phyloP scores from a whole-genome alignment of 1,140 invertebrate species.

The Zophobas morio region DNA sequence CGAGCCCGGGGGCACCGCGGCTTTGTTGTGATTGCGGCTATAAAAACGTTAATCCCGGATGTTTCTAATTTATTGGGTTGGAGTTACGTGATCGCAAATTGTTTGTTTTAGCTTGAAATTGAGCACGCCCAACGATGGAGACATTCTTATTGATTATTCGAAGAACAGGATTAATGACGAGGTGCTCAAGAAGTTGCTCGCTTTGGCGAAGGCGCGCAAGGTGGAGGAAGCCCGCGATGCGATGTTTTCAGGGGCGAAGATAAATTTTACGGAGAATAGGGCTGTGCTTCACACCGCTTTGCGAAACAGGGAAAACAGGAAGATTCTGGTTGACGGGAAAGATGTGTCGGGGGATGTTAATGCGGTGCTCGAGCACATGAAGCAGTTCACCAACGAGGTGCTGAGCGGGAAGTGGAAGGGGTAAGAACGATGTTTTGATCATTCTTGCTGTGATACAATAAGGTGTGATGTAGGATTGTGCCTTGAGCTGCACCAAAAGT shows the following conservation, averaged over 20 bases:
- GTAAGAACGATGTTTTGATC: slow-evolving; percentile 48
- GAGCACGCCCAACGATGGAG: slow-evolving; percentile 85
- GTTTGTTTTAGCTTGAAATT: slow-evolving; percentile 78
- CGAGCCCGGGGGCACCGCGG: neutral
- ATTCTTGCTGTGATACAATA: too few species aligned
- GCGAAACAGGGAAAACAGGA: slow-evolving; percentile 85
- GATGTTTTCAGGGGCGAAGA: slow-evolving; percentile 96
- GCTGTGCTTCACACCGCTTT: slow-evolving; percentile 96
- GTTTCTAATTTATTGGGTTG: neutral
- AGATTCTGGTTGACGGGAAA: slow-evolving; percentile 88
- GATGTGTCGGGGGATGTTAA: slow-evolving; percentile 97
- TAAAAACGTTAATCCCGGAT: too few species aligned
- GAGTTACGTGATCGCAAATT: slow-evolving; percentile 47
- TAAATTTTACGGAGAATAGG: slow-evolving; percentile 96
- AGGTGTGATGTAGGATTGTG: too few species aligned
- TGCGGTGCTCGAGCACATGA: slow-evolving; percentile 94
- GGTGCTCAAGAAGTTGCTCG: slow-evolving; percentile 81
- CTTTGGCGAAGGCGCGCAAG: slow-evolving; percentile 87
- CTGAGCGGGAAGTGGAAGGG: slow-evolving; percentile 77
- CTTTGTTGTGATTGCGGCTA: neutral
- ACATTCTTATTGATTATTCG: slow-evolving; percentile 95
- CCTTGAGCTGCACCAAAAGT: neutral
- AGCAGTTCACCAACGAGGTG: slow-evolving; percentile 88
- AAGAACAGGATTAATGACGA: slow-evolving; percentile 94
- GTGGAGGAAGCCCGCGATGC: slow-evolving; percentile 89